Percentiles rank a stretch among this genome's conserved stretches.
Conservation (phyloP, 2,888 invertebrate genomes). For the Trissonchulus latispiculum region DNA sequence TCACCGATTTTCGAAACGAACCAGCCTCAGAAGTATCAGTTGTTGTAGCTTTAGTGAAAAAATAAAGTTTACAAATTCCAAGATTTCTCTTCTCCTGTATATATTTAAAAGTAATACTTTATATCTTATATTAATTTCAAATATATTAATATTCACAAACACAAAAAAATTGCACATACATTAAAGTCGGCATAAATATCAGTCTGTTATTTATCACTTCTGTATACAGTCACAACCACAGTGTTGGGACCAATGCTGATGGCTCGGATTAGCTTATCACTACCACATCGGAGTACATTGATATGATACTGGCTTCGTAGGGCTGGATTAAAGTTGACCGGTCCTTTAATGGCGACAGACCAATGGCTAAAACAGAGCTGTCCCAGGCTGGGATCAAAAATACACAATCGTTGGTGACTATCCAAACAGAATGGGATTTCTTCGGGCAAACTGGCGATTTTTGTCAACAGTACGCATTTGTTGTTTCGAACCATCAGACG, state of each 20-base stretch:
- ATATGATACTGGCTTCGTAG: not conserved
- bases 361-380: not conserved
- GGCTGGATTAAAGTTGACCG: not conserved
- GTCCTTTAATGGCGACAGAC: not conserved
- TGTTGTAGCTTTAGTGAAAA: too few species aligned
- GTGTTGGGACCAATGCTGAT: conserved; percentile 5
- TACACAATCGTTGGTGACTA: not conserved
- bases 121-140: too few species aligned
- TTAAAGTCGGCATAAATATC: too few species aligned
- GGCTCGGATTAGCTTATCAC: not conserved
- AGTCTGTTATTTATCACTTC: too few species aligned
- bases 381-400: conserved; percentile 16
- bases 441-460: conserved; percentile 2
- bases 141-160: too few species aligned
- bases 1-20: too few species aligned
- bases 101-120: too few species aligned
- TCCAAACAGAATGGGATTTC: conserved; percentile 19
- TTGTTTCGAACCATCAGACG: conserved; percentile 3
- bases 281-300: not conserved
- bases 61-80: too few species aligned
- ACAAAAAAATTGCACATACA: too few species aligned
- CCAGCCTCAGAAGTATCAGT: too few species aligned
- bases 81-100: too few species aligned
- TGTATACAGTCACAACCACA: conserved; percentile 7
- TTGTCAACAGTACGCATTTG: conserved; percentile 3